Evolutionary conservation across 2,888 invertebrate genomes (phyloP).

Genomic region (Conomelus anceps): DNA sequence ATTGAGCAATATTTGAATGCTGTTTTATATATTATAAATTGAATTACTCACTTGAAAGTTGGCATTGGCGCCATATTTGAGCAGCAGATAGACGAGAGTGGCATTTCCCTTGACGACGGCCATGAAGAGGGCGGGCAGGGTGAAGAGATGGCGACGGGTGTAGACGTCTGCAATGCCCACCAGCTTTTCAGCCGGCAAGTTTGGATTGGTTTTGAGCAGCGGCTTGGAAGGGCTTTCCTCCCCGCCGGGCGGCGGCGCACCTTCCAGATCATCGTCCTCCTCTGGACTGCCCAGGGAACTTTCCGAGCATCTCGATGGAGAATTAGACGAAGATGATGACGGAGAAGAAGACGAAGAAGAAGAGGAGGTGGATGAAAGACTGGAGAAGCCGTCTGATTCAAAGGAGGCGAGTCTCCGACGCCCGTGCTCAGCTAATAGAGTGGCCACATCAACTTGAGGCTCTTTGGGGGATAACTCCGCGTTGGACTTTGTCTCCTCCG

Average conservation of each 20-base stretch:
- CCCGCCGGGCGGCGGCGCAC: constrained; percentile 13
- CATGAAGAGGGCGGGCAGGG: constrained; percentile 51
- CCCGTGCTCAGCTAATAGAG: constrained; percentile 39
- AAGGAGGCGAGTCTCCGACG: constrained; percentile 35
- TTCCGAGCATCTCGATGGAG: constrained; percentile 19
- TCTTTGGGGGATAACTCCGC: constrained; percentile 7
- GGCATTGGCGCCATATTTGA: constrained; percentile 48
- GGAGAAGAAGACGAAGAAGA: constrained; percentile 23
- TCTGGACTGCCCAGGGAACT: constrained; percentile 29
- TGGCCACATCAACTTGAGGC: constrained; percentile 33
- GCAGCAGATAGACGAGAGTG: constrained; percentile 47
- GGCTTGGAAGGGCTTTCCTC: constrained; percentile 16
- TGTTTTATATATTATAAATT: too few species aligned
- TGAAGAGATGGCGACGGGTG: constrained; percentile 47
- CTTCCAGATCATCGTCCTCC: constrained; percentile 29
- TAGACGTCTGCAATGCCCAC: constrained; percentile 42
- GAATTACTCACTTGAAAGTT: constrained; percentile 41
- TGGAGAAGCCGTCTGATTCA: constrained; percentile 34
- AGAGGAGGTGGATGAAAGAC: constrained; percentile 28
- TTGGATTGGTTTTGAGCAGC: constrained; percentile 36
- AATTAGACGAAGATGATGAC: constrained; percentile 26
- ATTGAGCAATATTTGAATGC: too few species aligned
- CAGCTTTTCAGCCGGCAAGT: constrained; percentile 37
- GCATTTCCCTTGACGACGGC: constrained; percentile 50
- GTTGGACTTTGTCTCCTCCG: constrained; percentile 9